Evolutionary conservation across 2,888 invertebrate species (phyloP).

Genomic region (Acleris emargana): DNA sequence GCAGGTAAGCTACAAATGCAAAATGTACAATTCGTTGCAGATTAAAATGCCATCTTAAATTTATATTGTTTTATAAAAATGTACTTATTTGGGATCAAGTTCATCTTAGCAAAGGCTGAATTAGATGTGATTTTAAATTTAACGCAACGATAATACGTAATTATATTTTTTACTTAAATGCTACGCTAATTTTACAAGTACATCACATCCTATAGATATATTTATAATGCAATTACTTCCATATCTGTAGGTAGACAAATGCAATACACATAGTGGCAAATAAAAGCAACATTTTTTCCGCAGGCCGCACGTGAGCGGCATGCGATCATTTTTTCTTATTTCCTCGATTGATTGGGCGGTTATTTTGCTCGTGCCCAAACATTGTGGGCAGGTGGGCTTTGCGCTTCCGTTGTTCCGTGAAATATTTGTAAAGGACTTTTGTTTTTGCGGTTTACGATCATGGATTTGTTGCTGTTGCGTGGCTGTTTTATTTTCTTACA

Average conservation of each 20-base stretch:
- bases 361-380: slow-evolving; percentile 67
- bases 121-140: background rate
- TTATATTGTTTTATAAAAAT: too few relatives aligned
- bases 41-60: slow-evolving; percentile 61
- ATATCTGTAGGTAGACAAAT: slow-evolving; percentile 16
- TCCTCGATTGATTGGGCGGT: slow-evolving; percentile 74
- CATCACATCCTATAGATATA: too few relatives aligned
- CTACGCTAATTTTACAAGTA: too few relatives aligned
- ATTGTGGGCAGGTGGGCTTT: slow-evolving; percentile 66
- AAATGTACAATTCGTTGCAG: slow-evolving; percentile 56
- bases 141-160: too few relatives aligned
- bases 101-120: too few relatives aligned
- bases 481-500: background rate
- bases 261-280: slow-evolving; percentile 18
- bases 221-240: slow-evolving; percentile 22
- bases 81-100: too few relatives aligned
- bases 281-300: slow-evolving; percentile 50
- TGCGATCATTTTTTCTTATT: slow-evolving; percentile 75
- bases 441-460: slow-evolving; percentile 44
- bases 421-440: slow-evolving; percentile 37
- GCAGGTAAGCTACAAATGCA: slow-evolving; percentile 46
- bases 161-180: too few relatives aligned
- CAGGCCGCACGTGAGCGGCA: slow-evolving; percentile 71
- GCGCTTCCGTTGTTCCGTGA: slow-evolving; percentile 52
- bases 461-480: background rate